Evolutionary conservation across 53 echinoderm and acorn worm genomes (phyloP), one percentile per base, ranked within the genome.

Genomic region (Holothuria scabra): DNA sequence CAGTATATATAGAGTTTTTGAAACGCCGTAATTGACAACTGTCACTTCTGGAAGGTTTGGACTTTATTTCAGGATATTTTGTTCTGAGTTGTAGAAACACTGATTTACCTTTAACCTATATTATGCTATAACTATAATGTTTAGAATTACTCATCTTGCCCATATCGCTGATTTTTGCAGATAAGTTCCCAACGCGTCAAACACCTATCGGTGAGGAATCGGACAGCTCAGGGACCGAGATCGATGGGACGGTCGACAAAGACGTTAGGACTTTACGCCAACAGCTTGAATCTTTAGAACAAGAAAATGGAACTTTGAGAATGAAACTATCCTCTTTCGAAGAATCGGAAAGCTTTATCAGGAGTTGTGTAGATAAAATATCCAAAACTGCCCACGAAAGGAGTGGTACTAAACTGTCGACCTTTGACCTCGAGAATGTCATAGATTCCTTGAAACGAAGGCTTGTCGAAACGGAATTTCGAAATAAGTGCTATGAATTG

Each of bases 241-340:
- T 65, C 29, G 80, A 75, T 8, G 64, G n/a, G 61, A 14, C 57
- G 1, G 9, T 30, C 24, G 90, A 87, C 52, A 84, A 88, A 35
- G 84, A 93, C 80, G 46, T 62, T 24, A 80, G 89, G 68, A 87
- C 96, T 35, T 85, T 96, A 20, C 89, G 83, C 38, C 91, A 90
- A 14, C 93, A 96, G 74, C 55, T 96, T 18, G 96, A 93, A 26
- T 88, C 84, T 59, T 67, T 93, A 34, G 87, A 88, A 44, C 91
- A 90, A 70, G 93, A 96, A 80, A 93, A 93, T 79, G 91, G 91
- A 59, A 90, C 90, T 26, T 88, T 96, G 22, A 83, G 92, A 4
- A 86, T 92, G 56, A 96, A 93, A 86, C 76, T 96, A 65, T 87
- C 85, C 64, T 89, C 91, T 25, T 86, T 86, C 23, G 91, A 93